These are phyloP conservation scores for Hirtodrosophila histrioides DNA, from an alignment of 2,888 invertebrate genomes.

Conservation along the genomic window DNA sequence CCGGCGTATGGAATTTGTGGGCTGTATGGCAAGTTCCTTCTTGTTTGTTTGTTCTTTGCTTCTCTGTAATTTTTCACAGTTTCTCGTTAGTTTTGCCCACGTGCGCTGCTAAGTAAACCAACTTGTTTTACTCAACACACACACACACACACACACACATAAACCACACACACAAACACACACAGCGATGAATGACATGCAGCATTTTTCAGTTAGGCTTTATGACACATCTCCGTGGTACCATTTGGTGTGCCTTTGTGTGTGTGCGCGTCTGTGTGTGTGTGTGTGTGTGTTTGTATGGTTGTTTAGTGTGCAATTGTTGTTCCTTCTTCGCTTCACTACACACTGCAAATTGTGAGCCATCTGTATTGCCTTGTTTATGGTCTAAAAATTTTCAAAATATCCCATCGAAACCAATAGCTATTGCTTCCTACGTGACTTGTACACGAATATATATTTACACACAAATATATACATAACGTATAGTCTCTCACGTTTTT, in stretches of 20 bases:
- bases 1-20: constrained; percentile 35
- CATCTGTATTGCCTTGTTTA: constrained; percentile 16
- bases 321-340: constrained; percentile 29
- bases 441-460: not conserved
- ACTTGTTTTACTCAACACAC: constrained; percentile 38
- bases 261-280: not conserved
- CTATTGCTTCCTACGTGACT: constrained; percentile 9
- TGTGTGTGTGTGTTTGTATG: constrained; percentile 15
- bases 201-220: constrained; percentile 65
- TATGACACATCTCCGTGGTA: constrained; percentile 61
- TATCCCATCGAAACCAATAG: not conserved
- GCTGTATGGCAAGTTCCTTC: constrained; percentile 14
- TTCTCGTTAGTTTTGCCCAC: constrained; percentile 57
- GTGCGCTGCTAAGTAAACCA: constrained; percentile 49
- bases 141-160: constrained; percentile 11
- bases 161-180: constrained; percentile 12
- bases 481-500: not conserved
- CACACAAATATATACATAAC: not conserved
- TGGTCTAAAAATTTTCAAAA: not conserved
- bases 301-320: constrained; percentile 38
- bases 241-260: constrained; percentile 20
- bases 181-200: constrained; percentile 39
- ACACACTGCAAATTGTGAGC: constrained; percentile 5
- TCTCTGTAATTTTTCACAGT: constrained; percentile 28
- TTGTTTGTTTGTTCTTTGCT: constrained; percentile 12